phyloP scores from a whole-genome alignment of 2,888 invertebrate species.

The Rugalucina vietnamica region DNA sequence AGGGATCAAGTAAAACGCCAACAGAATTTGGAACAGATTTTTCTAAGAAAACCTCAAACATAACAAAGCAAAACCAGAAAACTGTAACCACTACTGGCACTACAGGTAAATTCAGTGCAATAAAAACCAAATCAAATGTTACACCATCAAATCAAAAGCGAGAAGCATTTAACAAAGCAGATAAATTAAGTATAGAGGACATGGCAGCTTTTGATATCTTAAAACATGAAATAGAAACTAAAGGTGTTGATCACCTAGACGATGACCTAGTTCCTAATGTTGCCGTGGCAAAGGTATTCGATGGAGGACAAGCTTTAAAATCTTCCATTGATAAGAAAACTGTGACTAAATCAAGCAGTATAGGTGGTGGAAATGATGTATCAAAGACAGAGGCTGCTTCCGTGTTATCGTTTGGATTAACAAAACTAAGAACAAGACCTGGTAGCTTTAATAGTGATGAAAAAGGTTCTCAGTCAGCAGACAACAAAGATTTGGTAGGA shows the following conservation, averaged over 20 bases:
- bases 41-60: constrained; percentile 5
- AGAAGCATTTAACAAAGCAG: constrained; percentile 4
- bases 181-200: constrained; percentile 19
- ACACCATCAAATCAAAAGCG: not conserved
- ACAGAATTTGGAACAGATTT: constrained; percentile 14
- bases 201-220: constrained; percentile 49
- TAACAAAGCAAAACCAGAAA: constrained; percentile 19
- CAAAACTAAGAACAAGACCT: constrained; percentile 55
- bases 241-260: constrained; percentile 37
- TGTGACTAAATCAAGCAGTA: constrained; percentile 30
- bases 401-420: constrained; percentile 49
- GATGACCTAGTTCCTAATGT: constrained; percentile 14
- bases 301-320: constrained; percentile 49
- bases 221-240: constrained; percentile 42
- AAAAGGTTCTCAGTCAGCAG: constrained; percentile 30
- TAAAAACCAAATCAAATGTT: constrained; percentile 12
- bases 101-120: not conserved
- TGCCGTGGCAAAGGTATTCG: constrained; percentile 56
- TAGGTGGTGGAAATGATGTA: constrained; percentile 21
- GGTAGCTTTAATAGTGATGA: constrained; percentile 37
- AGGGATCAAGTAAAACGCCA: constrained; percentile 19
- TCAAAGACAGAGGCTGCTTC: constrained; percentile 42
- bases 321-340: constrained; percentile 49
- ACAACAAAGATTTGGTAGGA: constrained; percentile 12
- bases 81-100: not conserved